A percentile compares a stretch with the other conserved stretches of the same genome.
phyloP scores from a whole-genome alignment of 2,888 invertebrate species.

The Ophion ellenae region DNA sequence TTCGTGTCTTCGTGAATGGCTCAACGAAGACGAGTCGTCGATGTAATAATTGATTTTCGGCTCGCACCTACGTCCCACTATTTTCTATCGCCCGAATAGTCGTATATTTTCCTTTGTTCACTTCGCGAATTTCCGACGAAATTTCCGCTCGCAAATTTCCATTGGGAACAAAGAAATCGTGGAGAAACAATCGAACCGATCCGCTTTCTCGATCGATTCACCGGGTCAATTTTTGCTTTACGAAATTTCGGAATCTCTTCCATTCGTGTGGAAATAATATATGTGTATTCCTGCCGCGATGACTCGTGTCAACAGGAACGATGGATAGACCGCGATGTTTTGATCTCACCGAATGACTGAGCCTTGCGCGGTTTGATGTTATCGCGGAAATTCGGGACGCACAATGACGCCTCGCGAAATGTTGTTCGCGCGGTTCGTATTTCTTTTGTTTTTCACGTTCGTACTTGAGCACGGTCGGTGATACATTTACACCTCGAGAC shows the following conservation, averaged over 20 bases:
- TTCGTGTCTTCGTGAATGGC: not conserved
- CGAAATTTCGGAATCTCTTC: not conserved
- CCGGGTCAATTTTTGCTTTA: not conserved
- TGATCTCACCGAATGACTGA: not conserved
- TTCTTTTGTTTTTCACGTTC: constrained; percentile 8
- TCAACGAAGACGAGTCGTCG: not conserved
- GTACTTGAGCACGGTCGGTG: not conserved
- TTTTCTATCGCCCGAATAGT: too few relatives aligned
- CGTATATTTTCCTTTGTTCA: not conserved
- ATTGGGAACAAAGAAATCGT: not conserved
- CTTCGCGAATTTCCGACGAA: not conserved
- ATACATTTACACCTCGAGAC: not conserved
- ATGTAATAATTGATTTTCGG: not conserved
- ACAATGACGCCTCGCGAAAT: not conserved
- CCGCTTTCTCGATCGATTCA: not conserved
- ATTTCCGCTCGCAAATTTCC: not conserved
- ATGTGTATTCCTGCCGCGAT: too few relatives aligned
- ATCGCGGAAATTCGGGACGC: not conserved
- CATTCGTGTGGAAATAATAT: not conserved
- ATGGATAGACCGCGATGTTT: not conserved
- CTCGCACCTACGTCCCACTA: not conserved
- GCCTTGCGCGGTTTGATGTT: not conserved
- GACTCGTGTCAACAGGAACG: too few relatives aligned
- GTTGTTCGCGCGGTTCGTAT: constrained; percentile 2
- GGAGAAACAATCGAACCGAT: not conserved